Evolutionary conservation across 2,113 vertebrate species (phyloP).

Genomic region (Piprites chloris): DNA sequence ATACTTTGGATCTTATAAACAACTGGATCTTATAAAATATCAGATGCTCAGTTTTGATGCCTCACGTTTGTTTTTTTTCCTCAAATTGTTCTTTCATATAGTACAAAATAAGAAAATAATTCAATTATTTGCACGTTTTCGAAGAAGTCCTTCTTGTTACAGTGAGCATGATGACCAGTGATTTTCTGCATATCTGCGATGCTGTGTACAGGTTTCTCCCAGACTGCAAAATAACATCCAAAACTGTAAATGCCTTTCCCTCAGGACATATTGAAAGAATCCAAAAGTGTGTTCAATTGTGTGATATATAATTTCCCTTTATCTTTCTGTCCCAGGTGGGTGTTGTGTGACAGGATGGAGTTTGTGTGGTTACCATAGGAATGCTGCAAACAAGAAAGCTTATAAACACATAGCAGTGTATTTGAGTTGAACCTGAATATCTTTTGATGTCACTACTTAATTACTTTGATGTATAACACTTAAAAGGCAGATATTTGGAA

Average conservation of each 20-base stretch:
- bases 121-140: background rate
- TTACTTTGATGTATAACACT: background rate
- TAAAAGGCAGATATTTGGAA: background rate
- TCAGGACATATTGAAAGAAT: background rate
- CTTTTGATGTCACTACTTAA: background rate
- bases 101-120: background rate
- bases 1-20: background rate
- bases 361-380: background rate
- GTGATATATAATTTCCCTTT: background rate
- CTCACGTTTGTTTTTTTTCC: too few species aligned
- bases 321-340: background rate
- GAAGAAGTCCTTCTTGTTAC: background rate
- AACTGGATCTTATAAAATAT: background rate
- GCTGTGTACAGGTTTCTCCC: background rate
- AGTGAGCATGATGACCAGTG: background rate
- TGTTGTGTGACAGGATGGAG: background rate
- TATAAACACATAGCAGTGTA: background rate
- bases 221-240: background rate
- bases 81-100: background rate
- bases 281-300: background rate
- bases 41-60: background rate
- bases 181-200: fast-evolving
- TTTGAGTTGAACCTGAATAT: background rate
- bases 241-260: background rate
- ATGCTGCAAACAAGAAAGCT: background rate